phyloP scores from a whole-genome alignment of 2,113 vertebrate genomes.

The Setophaga coronata region DNA sequence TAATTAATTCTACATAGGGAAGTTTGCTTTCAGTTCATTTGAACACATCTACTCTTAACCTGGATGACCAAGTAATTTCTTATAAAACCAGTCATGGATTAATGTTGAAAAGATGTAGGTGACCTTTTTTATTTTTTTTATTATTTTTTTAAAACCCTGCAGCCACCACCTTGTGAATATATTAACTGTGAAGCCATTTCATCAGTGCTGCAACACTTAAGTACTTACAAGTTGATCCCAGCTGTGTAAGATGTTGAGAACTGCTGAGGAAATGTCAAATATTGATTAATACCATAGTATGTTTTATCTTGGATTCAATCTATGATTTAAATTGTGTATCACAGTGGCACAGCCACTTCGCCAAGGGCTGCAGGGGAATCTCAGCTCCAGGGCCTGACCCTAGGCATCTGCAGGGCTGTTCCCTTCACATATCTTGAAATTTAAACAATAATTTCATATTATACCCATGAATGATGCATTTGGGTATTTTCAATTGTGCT shows the following conservation, averaged over 20 bases:
- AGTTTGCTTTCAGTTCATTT: constrained; percentile 52
- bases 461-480: not conserved
- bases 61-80: constrained; percentile 56
- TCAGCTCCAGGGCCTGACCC: not conserved
- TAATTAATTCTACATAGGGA: constrained; percentile 40
- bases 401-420: not conserved
- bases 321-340: not conserved
- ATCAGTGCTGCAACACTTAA: not conserved
- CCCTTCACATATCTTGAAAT: not conserved
- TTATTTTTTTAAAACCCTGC: not conserved
- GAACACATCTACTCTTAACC: constrained; percentile 63
- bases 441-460: not conserved
- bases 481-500: not conserved
- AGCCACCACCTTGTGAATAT: not conserved
- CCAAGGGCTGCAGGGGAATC: not conserved
- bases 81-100: constrained; percentile 37
- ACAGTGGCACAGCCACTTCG: not conserved
- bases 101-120: constrained; percentile 40
- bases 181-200: not conserved
- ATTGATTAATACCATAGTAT: not conserved
- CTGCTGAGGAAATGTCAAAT: not conserved
- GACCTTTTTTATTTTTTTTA: not conserved
- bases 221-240: constrained; percentile 1
- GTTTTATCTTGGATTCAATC: not conserved
- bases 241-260: not conserved